Evolutionary conservation across 2,113 vertebrate species (phyloP).

Genomic region (Pterocles gutturalis): DNA sequence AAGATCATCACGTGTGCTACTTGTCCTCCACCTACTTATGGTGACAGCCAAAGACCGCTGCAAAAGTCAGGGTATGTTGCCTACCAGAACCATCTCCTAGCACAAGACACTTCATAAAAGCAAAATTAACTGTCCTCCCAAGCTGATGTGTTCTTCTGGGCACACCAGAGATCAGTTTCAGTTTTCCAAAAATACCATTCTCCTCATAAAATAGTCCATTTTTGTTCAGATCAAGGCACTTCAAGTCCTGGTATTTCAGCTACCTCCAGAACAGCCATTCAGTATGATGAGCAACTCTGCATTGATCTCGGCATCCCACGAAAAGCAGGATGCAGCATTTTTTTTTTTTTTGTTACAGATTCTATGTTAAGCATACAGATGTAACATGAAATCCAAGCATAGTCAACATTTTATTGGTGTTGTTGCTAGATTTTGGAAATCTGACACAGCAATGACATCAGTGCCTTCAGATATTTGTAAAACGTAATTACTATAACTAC

Average conservation of each 20-base stretch:
- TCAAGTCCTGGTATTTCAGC: neutral
- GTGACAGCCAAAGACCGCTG: neutral
- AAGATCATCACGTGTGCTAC: neutral
- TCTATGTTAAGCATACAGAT: neutral
- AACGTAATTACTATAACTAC: neutral
- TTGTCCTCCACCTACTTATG: neutral
- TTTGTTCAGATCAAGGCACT: neutral
- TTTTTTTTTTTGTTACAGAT: neutral
- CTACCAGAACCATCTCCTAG: neutral
- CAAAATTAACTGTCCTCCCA: neutral
- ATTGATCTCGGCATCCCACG: accelerated
- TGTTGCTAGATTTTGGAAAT: neutral
- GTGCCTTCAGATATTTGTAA: neutral
- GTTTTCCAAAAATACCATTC: neutral
- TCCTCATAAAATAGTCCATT: neutral
- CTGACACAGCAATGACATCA: accelerated
- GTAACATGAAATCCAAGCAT: neutral
- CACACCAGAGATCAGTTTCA: neutral
- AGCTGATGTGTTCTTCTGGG: accelerated
- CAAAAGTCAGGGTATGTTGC: neutral
- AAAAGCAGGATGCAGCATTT: neutral
- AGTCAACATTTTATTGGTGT: neutral
- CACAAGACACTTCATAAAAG: neutral
- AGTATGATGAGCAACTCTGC: neutral
- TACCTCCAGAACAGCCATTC: neutral